Conservation (phyloP, 2,113 vertebrate species). For the Nibea albiflora region DNA sequence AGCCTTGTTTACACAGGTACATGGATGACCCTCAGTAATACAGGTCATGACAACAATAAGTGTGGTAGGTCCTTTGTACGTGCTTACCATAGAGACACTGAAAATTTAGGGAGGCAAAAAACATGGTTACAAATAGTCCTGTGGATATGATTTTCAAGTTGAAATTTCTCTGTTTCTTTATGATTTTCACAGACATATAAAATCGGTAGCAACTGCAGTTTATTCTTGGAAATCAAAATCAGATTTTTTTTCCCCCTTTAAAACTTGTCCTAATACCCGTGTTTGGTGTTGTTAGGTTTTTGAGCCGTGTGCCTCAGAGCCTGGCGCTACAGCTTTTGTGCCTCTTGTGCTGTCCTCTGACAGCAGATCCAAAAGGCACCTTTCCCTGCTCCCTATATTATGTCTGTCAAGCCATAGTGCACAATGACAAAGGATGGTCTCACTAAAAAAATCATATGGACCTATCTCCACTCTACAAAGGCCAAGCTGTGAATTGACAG, state of each 20-base stretch:
- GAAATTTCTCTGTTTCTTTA: background rate
- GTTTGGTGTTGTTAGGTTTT: constrained; percentile 1
- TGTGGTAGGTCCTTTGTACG: constrained; percentile 17
- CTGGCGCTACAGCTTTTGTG: background rate
- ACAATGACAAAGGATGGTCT: constrained; percentile 39
- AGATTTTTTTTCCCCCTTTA: too few relatives aligned
- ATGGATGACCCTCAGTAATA: constrained; percentile 58
- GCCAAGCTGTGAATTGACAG: constrained; percentile 58
- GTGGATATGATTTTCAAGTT: background rate
- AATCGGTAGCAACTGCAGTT: background rate
- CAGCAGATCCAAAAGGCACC: constrained; percentile 62
- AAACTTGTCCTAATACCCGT: background rate
- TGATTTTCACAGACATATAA: background rate
- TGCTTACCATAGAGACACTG: constrained; percentile 20
- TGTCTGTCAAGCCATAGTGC: constrained; percentile 58
- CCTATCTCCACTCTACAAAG: constrained; percentile 33
- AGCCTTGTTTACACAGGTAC: constrained; percentile 74
- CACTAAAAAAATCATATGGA: constrained; percentile 6
- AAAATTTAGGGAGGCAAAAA: constrained; percentile 16
- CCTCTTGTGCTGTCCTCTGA: constrained; percentile 60
- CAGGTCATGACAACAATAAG: constrained; percentile 52
- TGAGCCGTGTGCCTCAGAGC: background rate
- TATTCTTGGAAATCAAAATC: background rate
- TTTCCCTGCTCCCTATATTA: constrained; percentile 47
- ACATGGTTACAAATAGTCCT: background rate